These are phyloP conservation scores for Cancer borealis DNA, from an alignment of 2,888 invertebrate genomes.

Conservation along the genomic window DNA sequence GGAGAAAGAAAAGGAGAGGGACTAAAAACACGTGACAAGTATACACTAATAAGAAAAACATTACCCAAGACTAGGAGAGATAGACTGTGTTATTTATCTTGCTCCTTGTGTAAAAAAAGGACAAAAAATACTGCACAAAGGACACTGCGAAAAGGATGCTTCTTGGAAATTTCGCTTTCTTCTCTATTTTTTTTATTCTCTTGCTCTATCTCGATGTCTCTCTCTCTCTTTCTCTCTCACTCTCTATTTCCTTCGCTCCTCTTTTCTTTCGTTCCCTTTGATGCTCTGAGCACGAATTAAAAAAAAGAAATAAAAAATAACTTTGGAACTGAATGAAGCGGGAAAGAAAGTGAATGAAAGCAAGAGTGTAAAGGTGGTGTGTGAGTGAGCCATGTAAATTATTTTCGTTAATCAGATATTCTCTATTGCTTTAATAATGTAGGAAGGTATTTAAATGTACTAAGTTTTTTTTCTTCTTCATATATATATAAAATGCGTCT, in stretches of 20 bases:
- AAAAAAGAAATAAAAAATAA: background rate
- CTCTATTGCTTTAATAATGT: background rate
- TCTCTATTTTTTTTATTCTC: background rate
- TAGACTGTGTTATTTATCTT: background rate
- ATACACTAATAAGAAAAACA: background rate
- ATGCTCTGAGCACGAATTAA: background rate
- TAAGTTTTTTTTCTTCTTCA: too few relatives aligned
- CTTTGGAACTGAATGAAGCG: background rate
- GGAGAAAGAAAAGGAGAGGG: background rate
- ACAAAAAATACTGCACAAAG: background rate
- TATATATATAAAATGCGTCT: too few relatives aligned
- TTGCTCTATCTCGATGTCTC: background rate
- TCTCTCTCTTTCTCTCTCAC: slow-evolving; percentile 25
- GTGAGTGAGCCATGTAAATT: background rate
- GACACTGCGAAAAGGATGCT: background rate
- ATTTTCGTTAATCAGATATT: background rate
- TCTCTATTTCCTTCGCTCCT: background rate
- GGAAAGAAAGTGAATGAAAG: background rate
- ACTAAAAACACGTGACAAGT: background rate
- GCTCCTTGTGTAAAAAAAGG: background rate
- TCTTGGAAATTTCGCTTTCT: background rate
- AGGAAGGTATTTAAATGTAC: background rate
- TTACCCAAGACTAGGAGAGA: background rate
- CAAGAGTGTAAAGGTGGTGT: background rate
- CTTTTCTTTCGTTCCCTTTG: background rate